phyloP scores from a whole-genome alignment of 2,797 vertebrate species.

The Vultur gryphus region DNA sequence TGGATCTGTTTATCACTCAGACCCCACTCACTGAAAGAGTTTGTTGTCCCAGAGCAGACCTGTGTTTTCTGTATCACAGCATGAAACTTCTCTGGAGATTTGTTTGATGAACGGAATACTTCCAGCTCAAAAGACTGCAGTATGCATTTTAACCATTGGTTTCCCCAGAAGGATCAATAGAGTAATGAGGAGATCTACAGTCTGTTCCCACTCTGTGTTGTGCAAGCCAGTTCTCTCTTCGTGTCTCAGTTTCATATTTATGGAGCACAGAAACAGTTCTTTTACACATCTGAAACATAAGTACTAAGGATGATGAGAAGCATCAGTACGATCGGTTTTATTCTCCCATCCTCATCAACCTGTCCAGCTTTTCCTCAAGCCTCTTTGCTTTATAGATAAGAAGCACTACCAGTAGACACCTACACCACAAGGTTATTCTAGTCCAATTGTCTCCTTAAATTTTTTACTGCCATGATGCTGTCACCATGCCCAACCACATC shows the following conservation, averaged over 20 bases:
- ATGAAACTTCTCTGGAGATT: conserved; percentile 2
- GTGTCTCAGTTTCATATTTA: not conserved
- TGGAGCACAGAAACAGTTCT: not conserved
- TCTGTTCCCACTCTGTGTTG: not conserved
- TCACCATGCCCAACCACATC: not conserved
- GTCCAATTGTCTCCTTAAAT: not conserved
- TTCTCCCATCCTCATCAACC: not conserved
- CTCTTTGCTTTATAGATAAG: not conserved
- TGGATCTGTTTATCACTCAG: not conserved
- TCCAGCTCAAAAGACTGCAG: not conserved
- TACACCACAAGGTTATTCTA: not conserved
- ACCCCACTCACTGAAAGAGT: not conserved
- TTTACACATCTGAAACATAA: not conserved
- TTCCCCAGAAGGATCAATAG: not conserved
- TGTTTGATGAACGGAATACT: not conserved
- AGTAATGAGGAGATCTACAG: not conserved
- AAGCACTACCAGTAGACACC: not conserved
- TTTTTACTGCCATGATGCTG: not conserved
- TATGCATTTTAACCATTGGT: not conserved
- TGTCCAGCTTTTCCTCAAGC: not conserved
- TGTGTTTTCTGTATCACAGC: not conserved
- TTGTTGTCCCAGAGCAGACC: not conserved
- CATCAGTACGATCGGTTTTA: not conserved
- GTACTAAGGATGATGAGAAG: not conserved
- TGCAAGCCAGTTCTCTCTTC: not conserved